These are phyloP conservation scores for Cyanoderma ruficeps DNA, from an alignment of 2,113 vertebrate genomes.

Conservation along the genomic window DNA sequence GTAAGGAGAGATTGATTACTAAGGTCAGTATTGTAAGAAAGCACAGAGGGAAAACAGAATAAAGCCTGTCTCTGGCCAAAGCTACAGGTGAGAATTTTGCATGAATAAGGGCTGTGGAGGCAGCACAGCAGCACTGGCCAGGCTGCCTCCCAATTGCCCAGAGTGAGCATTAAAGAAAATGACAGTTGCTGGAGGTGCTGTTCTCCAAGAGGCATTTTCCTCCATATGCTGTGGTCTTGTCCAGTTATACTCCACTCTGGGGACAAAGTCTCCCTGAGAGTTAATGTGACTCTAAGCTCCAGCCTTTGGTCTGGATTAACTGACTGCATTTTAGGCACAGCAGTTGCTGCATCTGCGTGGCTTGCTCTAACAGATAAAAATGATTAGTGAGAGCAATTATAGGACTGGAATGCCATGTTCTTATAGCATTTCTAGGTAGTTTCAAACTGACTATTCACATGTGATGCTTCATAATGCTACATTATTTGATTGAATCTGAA, in stretches of 20 bases:
- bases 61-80: background rate
- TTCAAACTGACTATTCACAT: background rate
- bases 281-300: background rate
- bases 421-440: background rate
- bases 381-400: background rate
- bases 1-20: background rate
- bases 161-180: constrained; percentile 45
- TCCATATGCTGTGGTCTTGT: constrained; percentile 59
- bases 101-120: background rate
- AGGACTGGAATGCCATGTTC: background rate
- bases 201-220: constrained; percentile 9
- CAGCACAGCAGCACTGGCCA: background rate
- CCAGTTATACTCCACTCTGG: background rate
- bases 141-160: background rate
- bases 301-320: background rate
- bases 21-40: background rate
- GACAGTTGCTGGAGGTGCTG: constrained; percentile 37
- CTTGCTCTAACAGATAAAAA: background rate
- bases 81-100: background rate
- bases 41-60: background rate
- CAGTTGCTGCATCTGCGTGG: background rate
- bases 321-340: background rate
- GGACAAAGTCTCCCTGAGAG: background rate
- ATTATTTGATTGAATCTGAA: background rate
- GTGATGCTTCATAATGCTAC: background rate